Evolutionary conservation across 2,113 vertebrate species (phyloP), one percentile per base, ranked within the genome.

Genomic region (Otus sunia): DNA sequence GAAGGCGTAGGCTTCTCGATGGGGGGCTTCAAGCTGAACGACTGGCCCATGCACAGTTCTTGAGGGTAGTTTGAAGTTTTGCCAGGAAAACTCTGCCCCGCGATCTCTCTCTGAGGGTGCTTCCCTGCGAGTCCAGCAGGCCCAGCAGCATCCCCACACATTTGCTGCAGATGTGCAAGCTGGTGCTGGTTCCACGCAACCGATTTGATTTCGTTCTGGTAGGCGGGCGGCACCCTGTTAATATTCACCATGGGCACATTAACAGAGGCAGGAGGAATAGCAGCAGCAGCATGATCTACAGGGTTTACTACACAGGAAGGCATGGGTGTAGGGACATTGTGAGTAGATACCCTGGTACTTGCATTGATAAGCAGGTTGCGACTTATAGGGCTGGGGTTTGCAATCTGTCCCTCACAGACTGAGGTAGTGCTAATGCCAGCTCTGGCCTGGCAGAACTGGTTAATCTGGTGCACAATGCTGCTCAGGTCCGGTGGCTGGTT

Each of bases 391-490:
- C 99, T 99, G 96, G 99, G 99, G 98, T 99, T 99, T 98, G 99
- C 99, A 49, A 99, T 99, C 98, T 99, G 99, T 98, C 99, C 99
- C 98, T 99, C 99, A 91, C 99, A 99, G 96, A 99, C 98, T 97
- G 99, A 99, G 97, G 99, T 99, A 98, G 99, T 98, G 92, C 98
- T 99, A 91, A 98, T 98, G 80, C 99, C 98, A 97, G 99, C 99
- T 97, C 99, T 98, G 92, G 99, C 98, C 98, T 99, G 99, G 98
- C 99, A 99, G 98, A 99, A 99, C 97, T 99, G 99, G 99, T 99
- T 99, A 97, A 99, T 99, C 99, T 99, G 99, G 98, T 99, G 99
- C 97, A 99, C 99, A 39, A 99, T 99, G 98, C 98, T 99, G 98
- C 99, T 99, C 98, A 99, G 98, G 98, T 99, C 99, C 58, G 99